Evolutionary conservation across 1,140 invertebrate genomes (phyloP).

Genomic region (Drosophila kepulauana): DNA sequence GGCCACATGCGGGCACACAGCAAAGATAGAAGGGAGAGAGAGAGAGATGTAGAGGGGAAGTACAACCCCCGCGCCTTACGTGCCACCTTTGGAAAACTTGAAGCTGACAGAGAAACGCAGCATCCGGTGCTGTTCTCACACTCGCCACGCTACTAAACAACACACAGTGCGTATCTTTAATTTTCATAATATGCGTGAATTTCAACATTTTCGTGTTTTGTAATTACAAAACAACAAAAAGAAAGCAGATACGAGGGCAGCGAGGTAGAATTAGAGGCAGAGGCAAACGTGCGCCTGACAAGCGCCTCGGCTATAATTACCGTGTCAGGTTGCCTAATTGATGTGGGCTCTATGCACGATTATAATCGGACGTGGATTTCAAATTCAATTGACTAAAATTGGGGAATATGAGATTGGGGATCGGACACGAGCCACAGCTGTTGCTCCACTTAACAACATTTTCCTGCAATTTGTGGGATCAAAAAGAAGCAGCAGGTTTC

Average conservation of each 20-base stretch:
- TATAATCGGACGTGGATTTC: slow-evolving; percentile 10
- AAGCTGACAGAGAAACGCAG: slow-evolving; percentile 36
- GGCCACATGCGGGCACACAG: slow-evolving; percentile 65
- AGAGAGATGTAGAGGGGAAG: not conserved
- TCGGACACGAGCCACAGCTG: slow-evolving; percentile 5
- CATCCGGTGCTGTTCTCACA: slow-evolving; percentile 77
- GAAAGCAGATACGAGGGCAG: not conserved
- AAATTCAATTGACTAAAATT: not conserved
- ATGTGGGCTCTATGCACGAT: slow-evolving; percentile 32
- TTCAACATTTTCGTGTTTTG: slow-evolving; percentile 78
- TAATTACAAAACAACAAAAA: slow-evolving; percentile 69
- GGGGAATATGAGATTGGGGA: not conserved
- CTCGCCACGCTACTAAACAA: slow-evolving; percentile 47
- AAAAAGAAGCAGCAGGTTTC: too few relatives aligned
- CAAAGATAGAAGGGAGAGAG: not conserved
- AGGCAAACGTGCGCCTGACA: slow-evolving; percentile 50
- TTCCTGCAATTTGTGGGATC: not conserved
- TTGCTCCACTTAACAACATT: not conserved
- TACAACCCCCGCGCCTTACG: slow-evolving; percentile 27
- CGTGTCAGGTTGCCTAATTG: slow-evolving; percentile 77
- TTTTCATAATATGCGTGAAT: slow-evolving; percentile 83
- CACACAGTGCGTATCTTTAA: slow-evolving; percentile 66
- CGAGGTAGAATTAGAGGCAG: not conserved
- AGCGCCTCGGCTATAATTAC: slow-evolving; percentile 57
- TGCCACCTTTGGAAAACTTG: slow-evolving; percentile 4